These are phyloP conservation scores for Eudasyphora cyanicolor DNA, from an alignment of 2,888 invertebrate species.

Conservation along the genomic window DNA sequence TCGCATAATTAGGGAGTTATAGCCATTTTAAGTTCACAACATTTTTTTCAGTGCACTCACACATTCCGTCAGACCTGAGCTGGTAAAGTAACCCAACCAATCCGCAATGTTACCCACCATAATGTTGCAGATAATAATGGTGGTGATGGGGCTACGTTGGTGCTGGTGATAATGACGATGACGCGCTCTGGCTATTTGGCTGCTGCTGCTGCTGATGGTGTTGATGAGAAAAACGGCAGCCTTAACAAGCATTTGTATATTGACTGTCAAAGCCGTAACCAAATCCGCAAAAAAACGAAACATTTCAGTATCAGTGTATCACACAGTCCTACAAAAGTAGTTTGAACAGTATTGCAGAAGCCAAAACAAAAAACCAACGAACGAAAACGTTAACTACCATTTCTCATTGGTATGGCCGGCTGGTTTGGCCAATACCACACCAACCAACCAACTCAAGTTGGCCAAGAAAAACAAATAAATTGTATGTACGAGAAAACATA, in stretches of 20 bases:
- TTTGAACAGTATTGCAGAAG: not conserved
- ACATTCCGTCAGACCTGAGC: conserved; percentile 11
- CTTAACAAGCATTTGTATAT: conserved; percentile 60
- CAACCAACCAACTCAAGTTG: conserved; percentile 13
- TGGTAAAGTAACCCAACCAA: conserved; percentile 21
- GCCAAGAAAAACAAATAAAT: conserved; percentile 58
- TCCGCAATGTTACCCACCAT: conserved; percentile 16
- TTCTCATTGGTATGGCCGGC: not conserved
- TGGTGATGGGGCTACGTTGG: conserved; percentile 18
- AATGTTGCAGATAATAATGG: conserved; percentile 47
- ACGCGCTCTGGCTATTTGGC: conserved; percentile 36
- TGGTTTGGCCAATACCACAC: not conserved
- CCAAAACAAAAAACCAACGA: not conserved
- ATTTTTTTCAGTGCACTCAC: not conserved
- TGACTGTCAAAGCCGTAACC: conserved; percentile 32
- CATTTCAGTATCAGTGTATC: conserved; percentile 29
- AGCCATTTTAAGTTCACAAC: not conserved
- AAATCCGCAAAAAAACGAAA: conserved; percentile 15
- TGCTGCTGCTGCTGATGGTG: conserved; percentile 53
- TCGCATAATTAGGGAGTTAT: not conserved
- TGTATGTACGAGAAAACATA: conserved; percentile 18
- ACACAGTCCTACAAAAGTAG: conserved; percentile 2
- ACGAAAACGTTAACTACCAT: conserved; percentile 17
- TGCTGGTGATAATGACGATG: conserved; percentile 1
- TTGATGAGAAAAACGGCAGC: conserved; percentile 65